Evolutionary conservation across 2,797 vertebrate genomes (phyloP), one percentile per base, ranked within the genome.

Genomic region (Phyllotis vaccarum): DNA sequence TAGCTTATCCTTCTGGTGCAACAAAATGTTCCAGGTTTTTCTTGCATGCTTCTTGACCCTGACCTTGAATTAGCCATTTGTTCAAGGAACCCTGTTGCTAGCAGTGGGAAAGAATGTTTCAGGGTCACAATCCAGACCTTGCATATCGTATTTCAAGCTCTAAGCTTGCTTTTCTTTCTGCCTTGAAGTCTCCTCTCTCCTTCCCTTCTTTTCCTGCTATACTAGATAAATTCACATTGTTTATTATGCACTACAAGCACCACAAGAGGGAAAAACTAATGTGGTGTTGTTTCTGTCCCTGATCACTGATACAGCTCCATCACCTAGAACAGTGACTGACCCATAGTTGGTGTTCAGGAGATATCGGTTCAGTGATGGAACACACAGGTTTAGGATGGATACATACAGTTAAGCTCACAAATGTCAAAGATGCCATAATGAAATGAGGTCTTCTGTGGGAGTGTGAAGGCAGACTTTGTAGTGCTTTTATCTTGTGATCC

Each of bases 41-140:
- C 83, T 89, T 56, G 79, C 54, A 49, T 34, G 72, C 29, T 94
- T 92, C 64, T 92, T 92, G 79, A 89, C 54, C 85, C 46, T 54
- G 79, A 92, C 92, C 89, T 94, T 80, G 86, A 94, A 86, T 92
- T 86, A 64, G 62, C 11, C 64, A 86, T 86, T 85, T 92, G 85
- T 89, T 64, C 74, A 86, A 82, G 22, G 58, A 86, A 58, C 37
- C 56, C 83, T 64, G 43, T 62, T 72, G 72, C 37, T 91, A 74
- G 75, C 70, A 72, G 34, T 37, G 78, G 64, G 83, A 91, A 96
- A 91, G 56, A 40, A 64, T 64, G 24, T 40, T 96, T 62, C 81
- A 90, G 81, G 70, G 91, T 88, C 70, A 79, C 54, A n/a, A 49
- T 85, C 78, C 90, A 72, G 62, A 49, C 56, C 78, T 82, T 60